Base-by-base conservation (phyloP, 2,888 invertebrate genomes). In the Lymantria dispar region DNA sequence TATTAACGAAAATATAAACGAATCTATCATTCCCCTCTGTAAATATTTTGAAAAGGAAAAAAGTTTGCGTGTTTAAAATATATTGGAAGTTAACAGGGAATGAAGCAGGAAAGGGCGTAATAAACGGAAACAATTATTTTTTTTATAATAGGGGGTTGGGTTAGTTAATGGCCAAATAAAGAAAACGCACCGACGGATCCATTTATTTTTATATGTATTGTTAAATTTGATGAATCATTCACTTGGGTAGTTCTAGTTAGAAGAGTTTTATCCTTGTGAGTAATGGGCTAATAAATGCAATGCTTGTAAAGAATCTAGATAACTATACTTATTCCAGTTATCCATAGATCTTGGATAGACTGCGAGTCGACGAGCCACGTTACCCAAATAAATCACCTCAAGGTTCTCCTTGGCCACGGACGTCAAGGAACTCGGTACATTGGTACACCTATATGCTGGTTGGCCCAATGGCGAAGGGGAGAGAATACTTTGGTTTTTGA, bases 41-140 rank as follows among this genome's bases (percentile, higher is more conserved):
- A 44, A 48, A 46, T n/a, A 49, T 22, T 49, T 40, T 52, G 22
- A 48, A 37, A 41, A 52, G 51, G 54, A 54, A 55, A 58, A 58
- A 58, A 57, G 47, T 49, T 66, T 30, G 72, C 72, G 64, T 71
- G 68, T 54, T 54, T 40, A 49, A 53, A 56, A 50, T 56, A 43
- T 58, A 69, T 68, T 62, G 58, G 52, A 61, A 58, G 54, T 56
- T 57, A 60, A 62, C 59, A 54, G 60, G 47, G 57, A 59, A 60
- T 50, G 38, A 50, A 54, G 29, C 54, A 45, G 57, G 57, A 56
- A 62, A 58, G 68, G 60, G 62, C 53, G 60, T 49, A 42, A 49
- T 47, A 52, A 58, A 56, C 60, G 70, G 68, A 70, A 70, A 68
- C 67, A 59, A 67, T 70, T 60, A 62, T 60, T 66, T 64, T 64